These are phyloP conservation scores for Brassicogethes aeneus DNA, from an alignment of 2,888 invertebrate species.

Conservation along the genomic window DNA sequence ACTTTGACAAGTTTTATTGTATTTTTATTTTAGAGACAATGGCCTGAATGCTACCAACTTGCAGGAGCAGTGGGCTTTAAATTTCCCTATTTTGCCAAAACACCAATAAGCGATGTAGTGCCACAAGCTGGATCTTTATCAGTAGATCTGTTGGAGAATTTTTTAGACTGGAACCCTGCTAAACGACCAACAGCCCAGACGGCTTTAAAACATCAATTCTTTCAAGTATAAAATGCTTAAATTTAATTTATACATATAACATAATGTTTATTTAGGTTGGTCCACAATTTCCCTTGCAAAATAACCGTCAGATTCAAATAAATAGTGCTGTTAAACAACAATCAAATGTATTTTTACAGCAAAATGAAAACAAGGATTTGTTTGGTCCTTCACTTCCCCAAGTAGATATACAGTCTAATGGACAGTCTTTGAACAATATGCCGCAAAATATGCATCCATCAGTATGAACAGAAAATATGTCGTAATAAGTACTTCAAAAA, in stretches of 20 bases:
- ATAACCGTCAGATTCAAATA: too few species aligned
- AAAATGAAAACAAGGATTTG: constrained; percentile 12
- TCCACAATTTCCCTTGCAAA: constrained; percentile 28
- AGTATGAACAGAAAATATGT: too few species aligned
- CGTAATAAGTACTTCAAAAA: too few species aligned
- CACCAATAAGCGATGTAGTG: constrained; percentile 70
- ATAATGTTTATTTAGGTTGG: constrained; percentile 27
- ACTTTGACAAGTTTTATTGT: background rate
- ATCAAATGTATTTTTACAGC: constrained; percentile 22
- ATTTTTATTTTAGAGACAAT: constrained; percentile 56
- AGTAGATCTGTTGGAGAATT: constrained; percentile 71
- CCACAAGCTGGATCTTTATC: constrained; percentile 77
- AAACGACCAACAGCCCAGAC: constrained; percentile 87
- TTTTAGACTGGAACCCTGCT: constrained; percentile 87
- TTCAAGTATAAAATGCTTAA: constrained; percentile 28
- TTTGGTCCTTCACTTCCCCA: constrained; percentile 3
- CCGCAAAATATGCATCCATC: constrained; percentile 34
- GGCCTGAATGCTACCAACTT: constrained; percentile 91
- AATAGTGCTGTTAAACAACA: constrained; percentile 18
- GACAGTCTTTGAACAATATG: constrained; percentile 1
- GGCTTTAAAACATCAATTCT: constrained; percentile 59
- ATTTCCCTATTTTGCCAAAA: constrained; percentile 82
- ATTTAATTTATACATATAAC: constrained; percentile 1
- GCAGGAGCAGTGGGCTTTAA: constrained; percentile 92
- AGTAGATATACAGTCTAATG: constrained; percentile 1